Conservation (phyloP, 2,113 vertebrate species). For the Gnathonemus longibarbis region DNA sequence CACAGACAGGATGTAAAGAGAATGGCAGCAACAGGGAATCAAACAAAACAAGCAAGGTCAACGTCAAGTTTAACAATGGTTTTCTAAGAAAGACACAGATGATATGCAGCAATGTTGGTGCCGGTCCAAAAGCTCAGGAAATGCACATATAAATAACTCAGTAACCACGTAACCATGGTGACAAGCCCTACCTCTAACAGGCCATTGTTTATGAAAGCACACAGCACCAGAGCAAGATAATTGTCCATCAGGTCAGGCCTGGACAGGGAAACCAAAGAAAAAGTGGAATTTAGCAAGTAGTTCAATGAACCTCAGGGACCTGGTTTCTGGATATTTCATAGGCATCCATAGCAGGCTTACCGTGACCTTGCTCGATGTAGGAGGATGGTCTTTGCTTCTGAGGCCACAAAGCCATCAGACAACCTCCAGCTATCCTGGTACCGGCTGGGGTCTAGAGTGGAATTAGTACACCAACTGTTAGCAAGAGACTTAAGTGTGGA, state of each 20-base stretch:
- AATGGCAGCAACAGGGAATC: neutral
- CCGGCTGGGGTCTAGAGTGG: constrained; percentile 75
- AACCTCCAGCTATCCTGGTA: constrained; percentile 96
- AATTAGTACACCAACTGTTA: neutral
- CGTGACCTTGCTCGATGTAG: constrained; percentile 89
- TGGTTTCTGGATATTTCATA: neutral
- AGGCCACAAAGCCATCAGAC: constrained; percentile 91
- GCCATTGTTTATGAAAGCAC: constrained; percentile 87
- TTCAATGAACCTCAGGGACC: neutral
- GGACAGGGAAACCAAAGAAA: constrained; percentile 27
- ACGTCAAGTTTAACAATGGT: neutral
- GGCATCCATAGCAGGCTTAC: constrained; percentile 47
- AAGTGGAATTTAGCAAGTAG: neutral
- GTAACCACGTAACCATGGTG: neutral
- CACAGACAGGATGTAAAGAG: neutral
- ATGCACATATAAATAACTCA: neutral
- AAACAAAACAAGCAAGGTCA: neutral
- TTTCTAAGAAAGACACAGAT: neutral
- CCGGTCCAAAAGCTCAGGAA: neutral
- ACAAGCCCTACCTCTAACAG: constrained; percentile 76
- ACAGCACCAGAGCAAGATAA: constrained; percentile 89
- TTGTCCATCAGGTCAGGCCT: constrained; percentile 98
- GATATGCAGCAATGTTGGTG: neutral
- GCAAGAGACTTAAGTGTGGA: neutral
- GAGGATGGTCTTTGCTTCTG: constrained; percentile 90